Percentiles rank a stretch among this genome's conserved stretches.
Evolutionary conservation across 2,797 vertebrate species (phyloP).

Genomic region (Meda fulgida): DNA sequence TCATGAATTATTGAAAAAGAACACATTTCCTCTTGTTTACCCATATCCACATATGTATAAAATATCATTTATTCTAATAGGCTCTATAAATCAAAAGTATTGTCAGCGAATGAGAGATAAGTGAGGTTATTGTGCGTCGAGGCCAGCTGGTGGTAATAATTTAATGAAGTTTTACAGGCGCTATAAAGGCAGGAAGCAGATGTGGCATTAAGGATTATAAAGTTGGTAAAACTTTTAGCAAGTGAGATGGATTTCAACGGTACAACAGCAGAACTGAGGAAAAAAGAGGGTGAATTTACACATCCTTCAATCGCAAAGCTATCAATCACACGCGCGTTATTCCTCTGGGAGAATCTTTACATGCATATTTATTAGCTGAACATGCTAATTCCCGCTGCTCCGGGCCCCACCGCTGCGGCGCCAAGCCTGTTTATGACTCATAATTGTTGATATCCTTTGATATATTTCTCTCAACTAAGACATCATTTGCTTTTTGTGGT

Average conservation of each 20-base stretch:
- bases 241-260: slow-evolving; percentile 93
- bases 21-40: slow-evolving; percentile 82
- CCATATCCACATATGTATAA: slow-evolving; percentile 86
- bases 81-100: slow-evolving; percentile 86
- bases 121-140: slow-evolving; percentile 82
- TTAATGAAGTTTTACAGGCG: slow-evolving; percentile 94
- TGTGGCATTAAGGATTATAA: slow-evolving; percentile 99
- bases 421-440: slow-evolving; percentile 99
- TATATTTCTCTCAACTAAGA: slow-evolving; percentile 99
- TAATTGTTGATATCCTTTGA: slow-evolving; percentile 99
- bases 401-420: slow-evolving; percentile 96
- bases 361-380: slow-evolving; percentile 99
- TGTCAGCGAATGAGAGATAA: slow-evolving; percentile 82
- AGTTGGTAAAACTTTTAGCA: slow-evolving; percentile 99
- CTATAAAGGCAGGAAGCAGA: slow-evolving; percentile 92
- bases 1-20: slow-evolving; percentile 83
- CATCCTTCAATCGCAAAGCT: slow-evolving; percentile 99
- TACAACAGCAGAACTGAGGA: slow-evolving; percentile 90
- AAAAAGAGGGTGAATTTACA: slow-evolving; percentile 89
- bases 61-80: slow-evolving; percentile 88
- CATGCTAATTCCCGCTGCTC: slow-evolving; percentile 99
- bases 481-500: slow-evolving; percentile 98
- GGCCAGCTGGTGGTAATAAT: slow-evolving; percentile 90
- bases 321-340: slow-evolving; percentile 99
- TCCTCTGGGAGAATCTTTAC: slow-evolving; percentile 99